phyloP scores from a whole-genome alignment of 2,888 invertebrate species.

The Drosophila prolongata region DNA sequence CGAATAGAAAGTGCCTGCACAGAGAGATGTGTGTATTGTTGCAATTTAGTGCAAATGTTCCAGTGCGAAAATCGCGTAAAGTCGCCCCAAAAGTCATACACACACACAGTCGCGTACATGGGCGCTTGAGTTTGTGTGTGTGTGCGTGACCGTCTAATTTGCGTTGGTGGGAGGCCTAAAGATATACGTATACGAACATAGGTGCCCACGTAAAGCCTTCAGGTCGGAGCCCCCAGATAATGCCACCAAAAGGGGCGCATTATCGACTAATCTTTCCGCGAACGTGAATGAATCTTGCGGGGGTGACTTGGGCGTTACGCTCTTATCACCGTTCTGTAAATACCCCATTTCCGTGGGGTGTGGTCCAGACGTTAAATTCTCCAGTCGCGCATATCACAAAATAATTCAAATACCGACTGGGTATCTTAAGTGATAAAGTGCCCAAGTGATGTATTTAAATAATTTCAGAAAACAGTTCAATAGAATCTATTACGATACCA shows the following conservation, averaged over 20 bases:
- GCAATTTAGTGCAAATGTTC: conserved; percentile 15
- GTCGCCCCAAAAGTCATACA: conserved; percentile 23
- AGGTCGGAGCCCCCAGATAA: conserved; percentile 20
- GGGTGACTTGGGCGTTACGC: conserved; percentile 44
- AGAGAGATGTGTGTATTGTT: conserved; percentile 25
- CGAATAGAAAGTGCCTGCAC: conserved; percentile 46
- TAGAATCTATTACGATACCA: too few species aligned
- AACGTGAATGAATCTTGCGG: conserved; percentile 19
- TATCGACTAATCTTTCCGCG: conserved; percentile 24
- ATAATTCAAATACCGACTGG: conserved; percentile 15
- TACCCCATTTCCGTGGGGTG: conserved; percentile 36
- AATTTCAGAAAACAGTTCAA: too few species aligned
- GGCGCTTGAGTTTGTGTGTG: conserved; percentile 18
- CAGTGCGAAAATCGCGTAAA: conserved; percentile 26
- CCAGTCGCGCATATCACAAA: conserved; percentile 21
- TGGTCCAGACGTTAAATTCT: conserved; percentile 55
- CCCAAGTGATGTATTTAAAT: too few species aligned
- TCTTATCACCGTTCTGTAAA: conserved; percentile 40
- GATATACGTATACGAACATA: conserved; percentile 19
- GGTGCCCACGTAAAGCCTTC: conserved; percentile 34
- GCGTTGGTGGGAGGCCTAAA: conserved; percentile 28
- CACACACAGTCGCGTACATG: conserved; percentile 10
- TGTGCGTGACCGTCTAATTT: conserved; percentile 34
- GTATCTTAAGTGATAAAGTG: conserved; percentile 2
- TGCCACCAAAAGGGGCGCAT: conserved; percentile 20